Base-by-base conservation (phyloP, 2,113 vertebrate genomes). In the Gracilinanus agilis region DNA sequence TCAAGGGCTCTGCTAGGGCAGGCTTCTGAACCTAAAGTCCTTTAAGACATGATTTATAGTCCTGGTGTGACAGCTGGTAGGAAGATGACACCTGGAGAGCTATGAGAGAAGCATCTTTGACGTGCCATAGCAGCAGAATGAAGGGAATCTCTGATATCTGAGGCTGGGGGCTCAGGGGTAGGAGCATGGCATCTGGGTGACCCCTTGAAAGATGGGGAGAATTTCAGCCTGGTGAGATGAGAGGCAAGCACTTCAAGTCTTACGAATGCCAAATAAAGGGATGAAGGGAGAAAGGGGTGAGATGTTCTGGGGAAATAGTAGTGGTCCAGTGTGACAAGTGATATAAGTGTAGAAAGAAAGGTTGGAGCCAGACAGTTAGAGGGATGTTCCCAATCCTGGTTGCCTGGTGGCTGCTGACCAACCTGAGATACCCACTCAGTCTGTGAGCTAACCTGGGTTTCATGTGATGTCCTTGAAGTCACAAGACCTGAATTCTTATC, bases 131-230 rank as follows among this genome's bases (percentile, higher is more conserved):
- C n/a, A n/a, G n/a, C n/a, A n/a, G n/a, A n/a, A 16, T 1, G n/a
- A 4, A 13, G 61, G 4, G 29, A n/a, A n/a, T 67, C 34, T 67
- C 61, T 67, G 34, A n/a, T 40, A 40, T 16, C 29, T n/a, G 61
- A n/a, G 29, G 12, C 34, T 40, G 7, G 34, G 34, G 5, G 6
- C 34, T 61, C 19, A 55, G 89, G 53, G 58, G 88, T 4, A 2
- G 53, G 49, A 1, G 5, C 9, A 56, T 53, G 44, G 8, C 44
- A 16, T 56, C 53, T 53, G 49, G 88, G 21, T 44, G 34, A 44
- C 92, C 53, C 58, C n/a, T 95, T 90, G 44, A 90, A 92, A 34
- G n/a, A 25, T n/a, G 23, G 83, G 92, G 12, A 29, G 54, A 91
- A 54, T 29, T 94, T 90, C 67, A 90, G 90, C 16, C 67, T 75